Evolutionary conservation across 2,113 vertebrate species (phyloP), one percentile per base, ranked within the genome.

Genomic region (Petromus typicus): DNA sequence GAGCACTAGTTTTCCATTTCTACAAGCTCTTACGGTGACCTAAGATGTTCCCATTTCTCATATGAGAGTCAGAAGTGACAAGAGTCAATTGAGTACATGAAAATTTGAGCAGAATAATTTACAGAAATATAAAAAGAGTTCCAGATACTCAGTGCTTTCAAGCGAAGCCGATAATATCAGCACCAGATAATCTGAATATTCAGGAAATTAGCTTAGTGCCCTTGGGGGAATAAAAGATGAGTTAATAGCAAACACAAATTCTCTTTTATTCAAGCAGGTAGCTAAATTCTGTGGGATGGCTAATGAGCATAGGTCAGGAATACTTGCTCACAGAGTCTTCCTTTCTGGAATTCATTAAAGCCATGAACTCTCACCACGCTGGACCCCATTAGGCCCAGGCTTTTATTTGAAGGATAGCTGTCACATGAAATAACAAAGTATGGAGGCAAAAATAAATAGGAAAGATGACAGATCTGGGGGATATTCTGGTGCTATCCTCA

Each of bases 171-270:
- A 86, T 98, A 56, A 78, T 80, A 95, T 96, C 92, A 94, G 95
- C 83, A 87, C 45, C 86, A 94, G 86, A 90, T 96, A 95, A 95
- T 94, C 91, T 87, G 89, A 97, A 93, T 61, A 95, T 94, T 89
- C 75, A 64, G 91, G 64, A 97, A 97, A 97, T 96, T 95, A 96
- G 89, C 96, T 87, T 87, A 96, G 61, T 91, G 82, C 61, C 89
- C 90, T 96, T 86, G 18, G 40, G 93, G 82, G 64, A 40, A 30
- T n/a, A 80, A 79, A 64, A 86, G 59, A 81, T 76, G 75, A 78
- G 16, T 95, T 95, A 89, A 95, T 71, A 57, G 73, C 59, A 86
- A 96, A 84, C 56, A 75, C 82, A 95, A 91, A 96, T 92, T 96
- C 85, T 87, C 84, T 89, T 86, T 64, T 86, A 83, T 80, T 85